A percentile compares a stretch with the other conserved stretches of the same genome.
Evolutionary conservation across 2,113 vertebrate genomes (phyloP).

Genomic region (Mus spicilegus): DNA sequence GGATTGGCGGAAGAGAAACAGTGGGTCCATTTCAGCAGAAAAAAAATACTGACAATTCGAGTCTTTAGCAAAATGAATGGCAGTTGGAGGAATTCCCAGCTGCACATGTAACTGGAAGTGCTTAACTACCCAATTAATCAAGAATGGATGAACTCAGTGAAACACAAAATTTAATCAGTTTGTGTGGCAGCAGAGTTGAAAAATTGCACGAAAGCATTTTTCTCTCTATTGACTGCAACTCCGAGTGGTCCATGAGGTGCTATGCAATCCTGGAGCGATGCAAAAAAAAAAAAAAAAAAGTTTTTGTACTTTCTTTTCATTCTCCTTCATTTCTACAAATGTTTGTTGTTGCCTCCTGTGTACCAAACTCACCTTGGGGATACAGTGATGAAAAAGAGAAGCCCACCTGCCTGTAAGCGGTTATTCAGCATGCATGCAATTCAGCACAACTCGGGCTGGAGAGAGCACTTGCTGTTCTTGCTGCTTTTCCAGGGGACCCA

Average conservation of each 20-base stretch:
- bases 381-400: not conserved
- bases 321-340: not conserved
- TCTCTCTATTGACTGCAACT: conserved; percentile 61
- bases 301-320: not conserved
- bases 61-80: conserved; percentile 67
- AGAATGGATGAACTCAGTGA: conserved; percentile 69
- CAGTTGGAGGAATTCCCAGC: conserved; percentile 79
- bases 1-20: conserved; percentile 54
- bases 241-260: conserved; percentile 16
- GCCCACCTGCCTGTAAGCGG: not conserved
- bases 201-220: conserved; percentile 60
- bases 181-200: conserved; percentile 62
- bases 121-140: conserved; percentile 74
- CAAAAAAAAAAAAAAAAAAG: conserved; percentile 27
- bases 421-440: not conserved
- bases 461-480: not conserved
- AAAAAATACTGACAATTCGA: conserved; percentile 47
- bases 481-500: not conserved
- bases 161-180: conserved; percentile 69
- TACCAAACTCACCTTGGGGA: not conserved
- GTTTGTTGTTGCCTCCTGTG: not conserved
- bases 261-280: not conserved
- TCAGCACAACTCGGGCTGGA: not conserved
- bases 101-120: conserved; percentile 63
- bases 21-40: conserved; percentile 59